Evolutionary conservation across 2,888 invertebrate genomes (phyloP).

Genomic region (Nymphalis urticae): DNA sequence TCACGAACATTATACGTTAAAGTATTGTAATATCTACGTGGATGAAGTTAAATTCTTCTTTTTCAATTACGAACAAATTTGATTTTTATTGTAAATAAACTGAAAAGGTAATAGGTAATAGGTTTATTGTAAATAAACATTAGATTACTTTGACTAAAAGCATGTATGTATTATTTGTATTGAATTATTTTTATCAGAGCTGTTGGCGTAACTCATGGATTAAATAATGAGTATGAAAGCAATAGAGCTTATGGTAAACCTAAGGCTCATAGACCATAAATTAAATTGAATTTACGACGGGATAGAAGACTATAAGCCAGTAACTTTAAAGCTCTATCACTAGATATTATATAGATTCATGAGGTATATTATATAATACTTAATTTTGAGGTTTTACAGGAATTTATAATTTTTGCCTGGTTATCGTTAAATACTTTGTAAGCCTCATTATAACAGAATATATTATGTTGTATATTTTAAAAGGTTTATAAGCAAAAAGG

Average conservation of each 20-base stretch:
- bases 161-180: neutral
- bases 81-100: neutral
- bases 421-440: neutral
- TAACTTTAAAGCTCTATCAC: neutral
- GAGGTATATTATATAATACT: too few relatives aligned
- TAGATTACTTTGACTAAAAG: neutral
- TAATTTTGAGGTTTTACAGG: too few relatives aligned
- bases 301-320: neutral
- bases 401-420: too few relatives aligned
- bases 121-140: too few relatives aligned
- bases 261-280: neutral
- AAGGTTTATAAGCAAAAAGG: constrained; percentile 32
- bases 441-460: neutral
- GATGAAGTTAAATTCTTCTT: neutral
- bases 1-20: constrained; percentile 57
- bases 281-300: neutral
- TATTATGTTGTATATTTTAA: neutral
- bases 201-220: neutral
- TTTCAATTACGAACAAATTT: neutral
- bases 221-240: neutral
- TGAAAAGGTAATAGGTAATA: too few relatives aligned
- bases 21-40: constrained; percentile 40
- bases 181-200: neutral
- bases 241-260: neutral
- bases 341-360: too few relatives aligned